Conservation (phyloP, 64 coral and sea anemone species). For the Montipora cactus region DNA sequence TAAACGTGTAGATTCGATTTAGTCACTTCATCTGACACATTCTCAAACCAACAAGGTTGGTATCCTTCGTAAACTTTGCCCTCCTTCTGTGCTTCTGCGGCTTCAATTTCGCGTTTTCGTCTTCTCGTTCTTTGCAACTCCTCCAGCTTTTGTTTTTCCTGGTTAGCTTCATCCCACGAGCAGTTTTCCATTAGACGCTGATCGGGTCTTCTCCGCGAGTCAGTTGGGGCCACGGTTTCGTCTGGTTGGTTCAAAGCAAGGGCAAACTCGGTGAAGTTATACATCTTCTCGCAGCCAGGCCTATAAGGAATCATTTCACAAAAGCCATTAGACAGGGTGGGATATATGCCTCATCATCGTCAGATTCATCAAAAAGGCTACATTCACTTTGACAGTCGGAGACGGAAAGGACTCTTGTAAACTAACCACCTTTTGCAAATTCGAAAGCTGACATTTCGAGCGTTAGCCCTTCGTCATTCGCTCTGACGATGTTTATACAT, state of each 20-base stretch:
- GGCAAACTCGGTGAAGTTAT: slow-evolving; percentile 87
- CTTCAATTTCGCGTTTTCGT: slow-evolving; percentile 80
- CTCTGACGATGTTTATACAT: too few relatives aligned
- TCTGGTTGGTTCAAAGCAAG: slow-evolving; percentile 86
- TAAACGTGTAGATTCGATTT: slow-evolving; percentile 86
- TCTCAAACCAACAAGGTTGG: slow-evolving; percentile 96
- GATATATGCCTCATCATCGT: too few relatives aligned
- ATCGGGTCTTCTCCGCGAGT: slow-evolving; percentile 89
- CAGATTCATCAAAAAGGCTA: too few relatives aligned
- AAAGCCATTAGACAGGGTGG: too few relatives aligned
- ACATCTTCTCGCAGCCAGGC: slow-evolving; percentile 85
- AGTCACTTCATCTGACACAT: slow-evolving; percentile 86
- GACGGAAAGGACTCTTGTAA: too few relatives aligned
- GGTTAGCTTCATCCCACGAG: slow-evolving; percentile 93
- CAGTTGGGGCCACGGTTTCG: slow-evolving; percentile 79
- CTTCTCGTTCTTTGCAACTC: slow-evolving; percentile 90
- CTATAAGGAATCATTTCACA: slow-evolving; percentile 43
- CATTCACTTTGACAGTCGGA: too few relatives aligned
- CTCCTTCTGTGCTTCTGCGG: slow-evolving; percentile 69
- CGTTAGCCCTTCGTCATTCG: too few relatives aligned
- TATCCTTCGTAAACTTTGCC: slow-evolving; percentile 94
- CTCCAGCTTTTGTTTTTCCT: slow-evolving; percentile 90
- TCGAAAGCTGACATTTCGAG: too few relatives aligned
- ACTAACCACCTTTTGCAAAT: too few relatives aligned
- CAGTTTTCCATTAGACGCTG: slow-evolving; percentile 95